Conservation (phyloP, 2,888 invertebrate species). For the Torymus aiolomorphi region DNA sequence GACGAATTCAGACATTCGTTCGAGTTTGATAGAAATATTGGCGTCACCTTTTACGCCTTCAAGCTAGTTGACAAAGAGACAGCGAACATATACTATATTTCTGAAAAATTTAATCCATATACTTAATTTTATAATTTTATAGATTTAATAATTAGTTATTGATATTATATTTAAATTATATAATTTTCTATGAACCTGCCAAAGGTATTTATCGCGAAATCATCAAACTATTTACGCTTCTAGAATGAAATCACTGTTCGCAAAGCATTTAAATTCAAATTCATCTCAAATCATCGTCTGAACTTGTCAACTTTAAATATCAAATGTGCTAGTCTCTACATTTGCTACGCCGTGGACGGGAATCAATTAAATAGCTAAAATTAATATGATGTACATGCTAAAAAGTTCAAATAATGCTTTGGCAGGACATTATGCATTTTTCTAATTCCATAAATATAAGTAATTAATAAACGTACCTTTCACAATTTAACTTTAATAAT, state of each 20-base stretch:
- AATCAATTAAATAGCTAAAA: slow-evolving; percentile 12
- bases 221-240: background rate
- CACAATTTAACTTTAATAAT: too few relatives aligned
- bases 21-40: slow-evolving; percentile 16
- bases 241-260: background rate
- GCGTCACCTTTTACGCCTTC: background rate
- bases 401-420: too few relatives aligned
- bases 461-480: too few relatives aligned
- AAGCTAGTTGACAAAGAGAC: slow-evolving; percentile 20
- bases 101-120: background rate
- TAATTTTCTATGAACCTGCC: too few relatives aligned
- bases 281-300: slow-evolving; percentile 16
- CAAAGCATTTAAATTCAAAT: background rate
- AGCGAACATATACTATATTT: background rate
- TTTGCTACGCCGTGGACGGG: slow-evolving; percentile 39
- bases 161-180: too few relatives aligned
- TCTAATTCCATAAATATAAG: too few relatives aligned
- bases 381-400: background rate
- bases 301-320: slow-evolving; percentile 38
- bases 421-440: too few relatives aligned
- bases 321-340: slow-evolving; percentile 23
- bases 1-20: slow-evolving; percentile 47
- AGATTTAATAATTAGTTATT: background rate
- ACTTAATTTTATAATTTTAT: slow-evolving; percentile 4
- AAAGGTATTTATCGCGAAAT: too few relatives aligned